These are phyloP conservation scores for Sylvia borin DNA, from an alignment of 2,797 vertebrate species.

Conservation along the genomic window DNA sequence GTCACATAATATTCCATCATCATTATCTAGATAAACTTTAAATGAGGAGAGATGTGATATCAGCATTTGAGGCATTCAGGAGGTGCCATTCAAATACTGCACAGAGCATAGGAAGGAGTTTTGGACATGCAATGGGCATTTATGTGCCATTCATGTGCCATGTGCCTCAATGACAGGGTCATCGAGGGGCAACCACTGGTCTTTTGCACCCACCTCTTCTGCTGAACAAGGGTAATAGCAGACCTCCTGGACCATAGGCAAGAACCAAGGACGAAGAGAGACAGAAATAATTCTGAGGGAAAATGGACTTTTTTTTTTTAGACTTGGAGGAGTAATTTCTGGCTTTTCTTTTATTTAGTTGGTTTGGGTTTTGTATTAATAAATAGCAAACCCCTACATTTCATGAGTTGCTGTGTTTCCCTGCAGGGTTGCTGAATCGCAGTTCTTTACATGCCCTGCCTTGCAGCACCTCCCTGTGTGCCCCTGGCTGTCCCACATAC, in stretches of 20 bases:
- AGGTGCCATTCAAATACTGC: background rate
- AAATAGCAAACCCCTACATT: background rate
- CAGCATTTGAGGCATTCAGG: background rate
- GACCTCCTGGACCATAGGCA: background rate
- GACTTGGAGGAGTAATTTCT: background rate
- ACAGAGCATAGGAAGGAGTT: background rate
- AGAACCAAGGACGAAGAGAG: background rate
- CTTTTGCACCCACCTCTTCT: background rate
- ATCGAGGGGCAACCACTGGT: background rate
- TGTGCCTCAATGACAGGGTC: background rate
- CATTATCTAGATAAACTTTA: background rate
- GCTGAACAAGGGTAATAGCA: background rate
- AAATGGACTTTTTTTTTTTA: fast-evolving
- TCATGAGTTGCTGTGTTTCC: background rate
- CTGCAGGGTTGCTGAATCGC: fast-evolving
- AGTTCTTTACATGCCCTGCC: fast-evolving
- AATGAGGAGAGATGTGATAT: background rate
- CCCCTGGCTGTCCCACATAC: background rate
- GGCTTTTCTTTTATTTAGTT: background rate
- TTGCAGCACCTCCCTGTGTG: background rate
- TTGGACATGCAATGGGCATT: fast-evolving
- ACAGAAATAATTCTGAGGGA: background rate
- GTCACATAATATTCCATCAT: background rate
- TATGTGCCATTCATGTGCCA: background rate
- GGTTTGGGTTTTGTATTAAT: fast-evolving